Conservation (phyloP, 2,888 invertebrate genomes). For the Erebia epiphron region DNA sequence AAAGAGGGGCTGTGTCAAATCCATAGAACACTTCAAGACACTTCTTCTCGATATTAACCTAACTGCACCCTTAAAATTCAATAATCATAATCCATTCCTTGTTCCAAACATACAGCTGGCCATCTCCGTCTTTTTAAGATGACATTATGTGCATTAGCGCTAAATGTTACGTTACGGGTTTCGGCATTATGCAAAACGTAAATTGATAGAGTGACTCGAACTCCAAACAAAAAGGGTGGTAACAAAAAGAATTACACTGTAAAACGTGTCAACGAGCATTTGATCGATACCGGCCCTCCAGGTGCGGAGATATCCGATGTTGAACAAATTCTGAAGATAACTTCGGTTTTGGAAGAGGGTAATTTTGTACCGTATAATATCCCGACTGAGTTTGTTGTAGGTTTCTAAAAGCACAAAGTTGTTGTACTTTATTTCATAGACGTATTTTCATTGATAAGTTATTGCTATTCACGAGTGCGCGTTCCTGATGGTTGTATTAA, state of each 20-base stretch:
- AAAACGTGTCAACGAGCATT: conserved; percentile 54
- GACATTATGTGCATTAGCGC: not conserved
- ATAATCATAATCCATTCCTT: not conserved
- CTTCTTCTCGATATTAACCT: not conserved
- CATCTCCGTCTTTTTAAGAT: not conserved
- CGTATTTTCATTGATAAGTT: too few species aligned
- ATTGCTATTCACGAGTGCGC: too few species aligned
- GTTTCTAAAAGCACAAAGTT: not conserved
- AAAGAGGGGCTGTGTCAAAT: too few species aligned
- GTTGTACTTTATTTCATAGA: too few species aligned
- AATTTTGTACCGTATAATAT: not conserved
- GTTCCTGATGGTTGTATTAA: too few species aligned
- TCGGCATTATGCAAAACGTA: conserved; percentile 39
- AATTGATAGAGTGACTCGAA: conserved; percentile 42
- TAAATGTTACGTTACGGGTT: conserved; percentile 23
- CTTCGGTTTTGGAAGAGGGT: conserved; percentile 36
- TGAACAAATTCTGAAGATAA: conserved; percentile 56
- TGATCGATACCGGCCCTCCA: conserved; percentile 55
- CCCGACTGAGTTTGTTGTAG: not conserved
- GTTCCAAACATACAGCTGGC: conserved; percentile 5
- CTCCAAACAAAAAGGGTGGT: conserved; percentile 41
- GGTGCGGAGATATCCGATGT: conserved; percentile 51
- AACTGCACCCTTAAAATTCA: not conserved
- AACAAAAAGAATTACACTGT: conserved; percentile 43
- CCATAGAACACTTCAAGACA: not conserved